Evolutionary conservation across 2,113 vertebrate species (phyloP).

Genomic region (Petroica traversi): DNA sequence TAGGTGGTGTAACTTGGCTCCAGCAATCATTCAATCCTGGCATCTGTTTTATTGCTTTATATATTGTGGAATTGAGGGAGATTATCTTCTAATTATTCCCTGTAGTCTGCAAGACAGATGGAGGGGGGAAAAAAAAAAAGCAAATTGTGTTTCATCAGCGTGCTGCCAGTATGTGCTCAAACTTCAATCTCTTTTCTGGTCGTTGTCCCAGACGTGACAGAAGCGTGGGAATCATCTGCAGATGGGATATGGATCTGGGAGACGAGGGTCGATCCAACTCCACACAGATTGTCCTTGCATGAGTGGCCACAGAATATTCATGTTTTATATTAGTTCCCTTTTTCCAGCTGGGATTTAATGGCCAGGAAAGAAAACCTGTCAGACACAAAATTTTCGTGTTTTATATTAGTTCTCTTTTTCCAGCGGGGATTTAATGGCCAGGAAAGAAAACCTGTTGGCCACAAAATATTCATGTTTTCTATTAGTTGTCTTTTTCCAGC

Average conservation of each 20-base stretch:
- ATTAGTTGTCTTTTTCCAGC: not conserved
- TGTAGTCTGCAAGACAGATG: conserved; percentile 30
- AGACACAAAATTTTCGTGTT: not conserved
- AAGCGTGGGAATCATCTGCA: not conserved
- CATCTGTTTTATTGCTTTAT: conserved; percentile 60
- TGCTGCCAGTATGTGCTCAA: not conserved
- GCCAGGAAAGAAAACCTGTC: not conserved
- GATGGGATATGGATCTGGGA: not conserved
- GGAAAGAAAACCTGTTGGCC: not conserved
- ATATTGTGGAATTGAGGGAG: conserved; percentile 33
- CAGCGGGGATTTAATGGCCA: not conserved
- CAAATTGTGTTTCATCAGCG: not conserved
- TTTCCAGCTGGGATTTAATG: not conserved
- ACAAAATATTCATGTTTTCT: not conserved
- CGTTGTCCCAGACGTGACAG: not conserved
- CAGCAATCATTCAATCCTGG: not conserved
- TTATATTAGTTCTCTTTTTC: not conserved
- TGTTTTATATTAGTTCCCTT: not conserved
- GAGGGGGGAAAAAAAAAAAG: fast-evolving
- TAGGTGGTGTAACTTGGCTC: conserved; percentile 27
- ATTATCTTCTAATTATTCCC: conserved; percentile 58
- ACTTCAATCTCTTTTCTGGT: conserved; percentile 12
- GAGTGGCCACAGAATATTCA: not conserved
- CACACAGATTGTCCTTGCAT: not conserved
- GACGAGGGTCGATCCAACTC: not conserved